phyloP scores from a whole-genome alignment of 2,888 invertebrate genomes.

The Thecocarcelia acutangulata region DNA sequence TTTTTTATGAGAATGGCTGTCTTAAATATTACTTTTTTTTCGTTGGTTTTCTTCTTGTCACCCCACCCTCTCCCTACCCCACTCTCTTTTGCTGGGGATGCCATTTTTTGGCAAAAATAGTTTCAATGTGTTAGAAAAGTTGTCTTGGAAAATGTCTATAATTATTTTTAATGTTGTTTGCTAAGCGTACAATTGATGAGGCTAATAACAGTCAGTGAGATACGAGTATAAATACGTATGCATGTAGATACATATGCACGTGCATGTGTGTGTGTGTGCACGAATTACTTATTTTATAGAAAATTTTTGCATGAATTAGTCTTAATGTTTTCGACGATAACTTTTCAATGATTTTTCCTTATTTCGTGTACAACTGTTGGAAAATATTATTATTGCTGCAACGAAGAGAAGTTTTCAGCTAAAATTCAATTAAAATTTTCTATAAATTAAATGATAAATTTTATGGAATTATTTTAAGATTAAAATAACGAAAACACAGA shows the following conservation, averaged over 20 bases:
- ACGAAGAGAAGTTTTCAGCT: conserved; percentile 56
- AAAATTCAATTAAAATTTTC: conserved; percentile 66
- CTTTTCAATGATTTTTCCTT: conserved; percentile 61
- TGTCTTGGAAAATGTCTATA: conserved; percentile 69
- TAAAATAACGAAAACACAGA: neutral
- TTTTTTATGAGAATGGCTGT: conserved; percentile 30
- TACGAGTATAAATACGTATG: conserved; percentile 46
- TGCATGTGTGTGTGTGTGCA: neutral
- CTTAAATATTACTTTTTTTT: conserved; percentile 36
- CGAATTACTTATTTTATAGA: conserved; percentile 28
- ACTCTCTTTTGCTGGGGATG: neutral
- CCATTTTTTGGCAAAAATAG: conserved; percentile 40
- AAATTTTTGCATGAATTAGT: conserved; percentile 37
- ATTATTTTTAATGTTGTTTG: conserved; percentile 70
- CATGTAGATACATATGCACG: neutral
- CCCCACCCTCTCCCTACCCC: neutral
- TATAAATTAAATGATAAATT: conserved; percentile 59
- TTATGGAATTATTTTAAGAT: conserved; percentile 29
- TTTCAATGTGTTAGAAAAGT: conserved; percentile 67
- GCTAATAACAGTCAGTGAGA: conserved; percentile 69
- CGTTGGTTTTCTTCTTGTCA: neutral
- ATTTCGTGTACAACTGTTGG: conserved; percentile 47
- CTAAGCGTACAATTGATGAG: conserved; percentile 70
- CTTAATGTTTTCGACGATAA: conserved; percentile 52
- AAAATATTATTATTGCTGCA: conserved; percentile 64